These are phyloP conservation scores for Gallinago nigripennis DNA, from an alignment of 2,797 vertebrate species.

Conservation along the genomic window DNA sequence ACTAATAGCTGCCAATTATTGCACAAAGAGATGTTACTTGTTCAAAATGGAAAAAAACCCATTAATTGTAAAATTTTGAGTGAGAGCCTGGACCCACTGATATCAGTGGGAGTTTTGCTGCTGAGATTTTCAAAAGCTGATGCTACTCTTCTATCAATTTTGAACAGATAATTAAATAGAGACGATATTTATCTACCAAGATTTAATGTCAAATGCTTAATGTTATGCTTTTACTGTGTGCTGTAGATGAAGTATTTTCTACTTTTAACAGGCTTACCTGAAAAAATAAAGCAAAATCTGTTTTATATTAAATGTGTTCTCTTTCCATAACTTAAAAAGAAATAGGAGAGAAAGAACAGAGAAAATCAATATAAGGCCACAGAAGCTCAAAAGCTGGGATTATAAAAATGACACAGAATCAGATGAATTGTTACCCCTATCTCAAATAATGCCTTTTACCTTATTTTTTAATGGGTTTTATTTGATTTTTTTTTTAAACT, in stretches of 20 bases:
- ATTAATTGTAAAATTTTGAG: neutral
- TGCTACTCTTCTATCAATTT: neutral
- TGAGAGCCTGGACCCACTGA: neutral
- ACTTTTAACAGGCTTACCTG: constrained; percentile 50
- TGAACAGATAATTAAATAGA: constrained; percentile 48
- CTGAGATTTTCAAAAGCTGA: neutral
- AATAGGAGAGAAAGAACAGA: neutral
- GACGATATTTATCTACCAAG: constrained; percentile 29
- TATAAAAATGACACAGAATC: constrained; percentile 31
- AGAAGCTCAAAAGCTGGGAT: constrained; percentile 32
- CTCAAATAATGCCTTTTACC: neutral
- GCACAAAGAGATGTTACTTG: neutral
- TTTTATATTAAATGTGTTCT: constrained; percentile 56
- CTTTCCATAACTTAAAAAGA: constrained; percentile 39
- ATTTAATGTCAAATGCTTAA: constrained; percentile 50
- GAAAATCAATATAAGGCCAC: constrained; percentile 37
- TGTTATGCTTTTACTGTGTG: neutral
- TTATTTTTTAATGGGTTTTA: neutral
- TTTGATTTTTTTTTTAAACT: neutral
- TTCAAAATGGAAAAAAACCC: neutral
- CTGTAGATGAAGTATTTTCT: constrained; percentile 27
- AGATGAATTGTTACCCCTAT: neutral
- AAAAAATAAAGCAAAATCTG: constrained; percentile 55
- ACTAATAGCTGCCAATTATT: constrained; percentile 38
- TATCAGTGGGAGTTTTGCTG: neutral